Base-by-base conservation (phyloP, 2,888 invertebrate genomes). In the Cheiracanthium punctorium region DNA sequence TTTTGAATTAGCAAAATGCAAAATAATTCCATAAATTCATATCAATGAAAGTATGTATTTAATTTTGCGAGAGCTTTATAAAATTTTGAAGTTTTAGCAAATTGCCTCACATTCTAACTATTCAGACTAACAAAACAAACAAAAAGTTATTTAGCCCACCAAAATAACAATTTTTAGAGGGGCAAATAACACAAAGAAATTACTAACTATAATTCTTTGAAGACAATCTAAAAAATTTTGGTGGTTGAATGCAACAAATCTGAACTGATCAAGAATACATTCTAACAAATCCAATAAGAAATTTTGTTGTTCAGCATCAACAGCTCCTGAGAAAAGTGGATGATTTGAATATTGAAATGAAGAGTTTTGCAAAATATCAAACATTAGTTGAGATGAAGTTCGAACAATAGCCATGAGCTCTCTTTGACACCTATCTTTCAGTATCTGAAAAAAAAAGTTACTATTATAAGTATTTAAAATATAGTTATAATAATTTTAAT, bases 371-470 rank as follows among this genome's bases (percentile, higher is more conserved):
- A 69, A 28, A 37, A 76, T 70, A 37, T 69, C 73, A 52, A 58
- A 81, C 58, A 87, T 71, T 14, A 71, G 24, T 64, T 87, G 48
- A 0, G 97, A 96, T 0, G 96, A 95, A 33, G 94, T 93, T 32
- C 95, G 95, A 75, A 97, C 95, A 65, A 97, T 95, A 89, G 95
- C 94, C 20, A 96, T 92, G 0, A 97, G 91, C 90, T 97, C 96
- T 20, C 94, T 94, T 91, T 96, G 96, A 92, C 97, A 96, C 91
- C 96, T 95, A 52, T 94, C 94, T 92, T 96, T 95, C 90, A 97
- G 94, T 91, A 94, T 95, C 95, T 96, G 92, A 32, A n/a, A 20
- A 17, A 10, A 65, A 73, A 73, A 71, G 5, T 10, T n/a, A n/a
- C n/a, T n/a, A n/a, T n/a, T n/a, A n/a, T n/a, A n/a, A n/a, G n/a